phyloP scores from a whole-genome alignment of 2,113 vertebrate species.

The Pomatorhinus ruficollis region DNA sequence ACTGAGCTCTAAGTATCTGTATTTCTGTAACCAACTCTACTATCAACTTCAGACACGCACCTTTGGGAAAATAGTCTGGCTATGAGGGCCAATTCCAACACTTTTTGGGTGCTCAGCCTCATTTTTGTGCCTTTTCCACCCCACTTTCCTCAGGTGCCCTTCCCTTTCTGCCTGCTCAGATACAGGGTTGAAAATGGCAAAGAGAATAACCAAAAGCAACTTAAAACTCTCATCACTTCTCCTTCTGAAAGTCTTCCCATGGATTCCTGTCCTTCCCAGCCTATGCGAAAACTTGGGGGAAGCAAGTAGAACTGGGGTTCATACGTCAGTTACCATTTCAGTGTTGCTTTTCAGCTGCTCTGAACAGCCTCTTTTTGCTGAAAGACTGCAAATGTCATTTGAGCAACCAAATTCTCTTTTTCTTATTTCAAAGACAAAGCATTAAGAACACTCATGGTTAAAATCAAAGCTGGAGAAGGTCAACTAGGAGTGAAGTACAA shows the following conservation, averaged over 20 bases:
- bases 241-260: not conserved
- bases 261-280: not conserved
- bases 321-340: not conserved
- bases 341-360: not conserved
- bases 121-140: not conserved
- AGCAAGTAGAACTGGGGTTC: not conserved
- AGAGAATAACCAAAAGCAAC: not conserved
- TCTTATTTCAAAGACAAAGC: not conserved
- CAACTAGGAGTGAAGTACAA: not conserved
- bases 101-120: not conserved
- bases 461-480: not conserved
- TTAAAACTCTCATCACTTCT: not conserved
- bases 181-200: not conserved
- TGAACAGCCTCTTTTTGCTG: not conserved
- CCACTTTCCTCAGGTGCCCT: not conserved
- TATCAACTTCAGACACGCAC: not conserved
- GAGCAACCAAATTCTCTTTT: not conserved
- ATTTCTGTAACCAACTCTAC: constrained; percentile 5
- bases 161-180: not conserved
- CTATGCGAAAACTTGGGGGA: not conserved
- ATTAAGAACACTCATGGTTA: not conserved
- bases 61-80: not conserved
- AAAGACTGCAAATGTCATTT: not conserved
- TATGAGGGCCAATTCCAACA: not conserved
- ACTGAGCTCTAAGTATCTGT: not conserved